phyloP scores from a whole-genome alignment of 2,888 invertebrate species.

The Nephrotoma appendiculata region DNA sequence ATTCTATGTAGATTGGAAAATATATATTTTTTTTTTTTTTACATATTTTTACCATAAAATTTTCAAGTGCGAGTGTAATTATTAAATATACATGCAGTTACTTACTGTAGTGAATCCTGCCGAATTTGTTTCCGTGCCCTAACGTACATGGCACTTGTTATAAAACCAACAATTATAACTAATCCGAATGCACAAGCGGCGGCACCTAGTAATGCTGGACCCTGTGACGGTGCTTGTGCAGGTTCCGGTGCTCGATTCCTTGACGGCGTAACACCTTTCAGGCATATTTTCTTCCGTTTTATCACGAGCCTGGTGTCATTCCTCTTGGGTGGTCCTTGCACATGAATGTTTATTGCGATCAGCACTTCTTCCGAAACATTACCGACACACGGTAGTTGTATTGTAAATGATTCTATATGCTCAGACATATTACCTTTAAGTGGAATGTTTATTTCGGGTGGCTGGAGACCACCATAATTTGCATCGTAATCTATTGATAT shows the following conservation, averaged over 20 bases:
- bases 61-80: not conserved
- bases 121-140: constrained; percentile 31
- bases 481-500: constrained; percentile 58
- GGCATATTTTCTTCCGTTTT: constrained; percentile 75
- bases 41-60: not conserved
- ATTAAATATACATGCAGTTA: constrained; percentile 9
- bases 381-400: constrained; percentile 73
- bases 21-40: not conserved
- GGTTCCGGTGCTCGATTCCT: constrained; percentile 37
- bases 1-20: not conserved
- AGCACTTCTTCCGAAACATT: constrained; percentile 65
- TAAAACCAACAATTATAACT: constrained; percentile 27
- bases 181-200: constrained; percentile 62
- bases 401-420: constrained; percentile 59
- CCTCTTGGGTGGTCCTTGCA: constrained; percentile 56
- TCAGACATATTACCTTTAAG: constrained; percentile 65
- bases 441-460: constrained; percentile 72
- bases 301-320: constrained; percentile 61
- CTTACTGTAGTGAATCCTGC: constrained; percentile 31
- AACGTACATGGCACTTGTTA: constrained; percentile 32
- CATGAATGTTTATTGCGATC: constrained; percentile 66
- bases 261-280: constrained; percentile 47
- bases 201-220: constrained; percentile 61
- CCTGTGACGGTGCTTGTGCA: constrained; percentile 45
- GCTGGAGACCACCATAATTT: constrained; percentile 58